Percentiles rank a stretch among this genome's conserved stretches.
Evolutionary conservation across 2,113 vertebrate species (phyloP).

Genomic region (Neodontobutis hainanensis): DNA sequence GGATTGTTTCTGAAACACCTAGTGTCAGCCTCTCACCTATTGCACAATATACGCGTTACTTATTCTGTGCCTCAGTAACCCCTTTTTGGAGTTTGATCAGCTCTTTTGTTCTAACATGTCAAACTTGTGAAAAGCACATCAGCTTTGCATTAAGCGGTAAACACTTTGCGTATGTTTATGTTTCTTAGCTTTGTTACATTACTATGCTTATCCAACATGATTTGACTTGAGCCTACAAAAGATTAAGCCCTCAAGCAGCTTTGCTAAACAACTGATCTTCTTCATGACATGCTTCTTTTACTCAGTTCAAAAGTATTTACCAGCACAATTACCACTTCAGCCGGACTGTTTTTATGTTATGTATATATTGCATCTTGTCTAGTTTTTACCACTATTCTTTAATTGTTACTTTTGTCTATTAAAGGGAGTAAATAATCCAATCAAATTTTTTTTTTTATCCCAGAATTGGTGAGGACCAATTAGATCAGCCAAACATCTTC

Average conservation of each 20-base stretch:
- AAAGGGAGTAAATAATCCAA: not conserved
- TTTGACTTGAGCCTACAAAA: not conserved
- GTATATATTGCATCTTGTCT: slow-evolving; percentile 1
- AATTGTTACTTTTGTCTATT: not conserved
- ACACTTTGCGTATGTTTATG: not conserved
- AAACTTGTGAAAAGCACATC: not conserved
- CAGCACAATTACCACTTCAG: not conserved
- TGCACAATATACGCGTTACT: no score
- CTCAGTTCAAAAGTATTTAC: not conserved
- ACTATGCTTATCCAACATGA: not conserved
- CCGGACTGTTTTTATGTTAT: not conserved
- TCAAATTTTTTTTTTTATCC: not conserved
- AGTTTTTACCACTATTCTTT: not conserved
- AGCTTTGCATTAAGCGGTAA: not conserved
- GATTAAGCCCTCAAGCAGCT: not conserved
- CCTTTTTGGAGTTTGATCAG: not conserved
- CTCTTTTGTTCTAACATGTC: not conserved
- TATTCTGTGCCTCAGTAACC: not conserved
- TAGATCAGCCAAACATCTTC: slow-evolving; percentile 91
- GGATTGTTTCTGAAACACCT: no score
- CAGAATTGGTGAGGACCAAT: slow-evolving; percentile 91
- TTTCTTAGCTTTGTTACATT: not conserved
- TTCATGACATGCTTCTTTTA: not conserved
- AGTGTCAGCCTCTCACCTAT: not conserved
- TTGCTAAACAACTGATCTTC: not conserved